Conservation (phyloP, 2,797 vertebrate species). For the Enteromius anoplus region DNA sequence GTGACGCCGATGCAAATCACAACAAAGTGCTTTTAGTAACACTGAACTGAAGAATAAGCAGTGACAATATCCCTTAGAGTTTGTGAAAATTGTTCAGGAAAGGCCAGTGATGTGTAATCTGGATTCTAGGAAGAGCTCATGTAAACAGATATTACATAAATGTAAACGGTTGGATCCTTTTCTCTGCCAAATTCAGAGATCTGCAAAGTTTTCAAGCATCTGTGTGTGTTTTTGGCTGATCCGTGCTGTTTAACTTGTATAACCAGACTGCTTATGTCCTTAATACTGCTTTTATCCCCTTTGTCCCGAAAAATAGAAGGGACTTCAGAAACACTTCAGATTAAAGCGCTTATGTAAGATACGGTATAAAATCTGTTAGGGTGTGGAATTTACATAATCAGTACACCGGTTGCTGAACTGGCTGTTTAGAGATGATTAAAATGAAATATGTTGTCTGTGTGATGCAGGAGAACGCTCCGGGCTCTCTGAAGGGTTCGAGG, state of each 20-base stretch:
- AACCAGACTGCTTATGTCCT: not conserved
- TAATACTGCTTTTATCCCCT: slow-evolving; percentile 17
- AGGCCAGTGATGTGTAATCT: not conserved
- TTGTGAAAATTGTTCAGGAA: not conserved
- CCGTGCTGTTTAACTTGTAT: not conserved
- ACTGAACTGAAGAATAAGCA: not conserved
- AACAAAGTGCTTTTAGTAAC: not conserved
- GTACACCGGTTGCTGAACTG: slow-evolving; percentile 21
- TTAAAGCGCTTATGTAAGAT: slow-evolving; percentile 27
- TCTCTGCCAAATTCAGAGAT: not conserved
- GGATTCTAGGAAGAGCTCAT: slow-evolving; percentile 9
- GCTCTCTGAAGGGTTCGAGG: slow-evolving; percentile 19
- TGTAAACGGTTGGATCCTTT: not conserved
- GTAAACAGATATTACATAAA: slow-evolving; percentile 5
- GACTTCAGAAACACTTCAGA: slow-evolving; percentile 29
- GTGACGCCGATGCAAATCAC: not conserved
- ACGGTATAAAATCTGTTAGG: not conserved
- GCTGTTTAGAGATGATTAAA: slow-evolving; percentile 6
- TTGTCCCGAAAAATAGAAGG: not conserved
- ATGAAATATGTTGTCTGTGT: not conserved
- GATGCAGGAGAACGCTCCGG: slow-evolving; percentile 42
- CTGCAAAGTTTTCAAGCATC: not conserved
- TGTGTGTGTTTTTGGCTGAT: not conserved
- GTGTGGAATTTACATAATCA: not conserved
- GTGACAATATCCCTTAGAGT: not conserved